Evolutionary conservation across 1,140 invertebrate genomes (phyloP), one percentile per base, ranked within the genome.

Genomic region (Heliothis virescens): DNA sequence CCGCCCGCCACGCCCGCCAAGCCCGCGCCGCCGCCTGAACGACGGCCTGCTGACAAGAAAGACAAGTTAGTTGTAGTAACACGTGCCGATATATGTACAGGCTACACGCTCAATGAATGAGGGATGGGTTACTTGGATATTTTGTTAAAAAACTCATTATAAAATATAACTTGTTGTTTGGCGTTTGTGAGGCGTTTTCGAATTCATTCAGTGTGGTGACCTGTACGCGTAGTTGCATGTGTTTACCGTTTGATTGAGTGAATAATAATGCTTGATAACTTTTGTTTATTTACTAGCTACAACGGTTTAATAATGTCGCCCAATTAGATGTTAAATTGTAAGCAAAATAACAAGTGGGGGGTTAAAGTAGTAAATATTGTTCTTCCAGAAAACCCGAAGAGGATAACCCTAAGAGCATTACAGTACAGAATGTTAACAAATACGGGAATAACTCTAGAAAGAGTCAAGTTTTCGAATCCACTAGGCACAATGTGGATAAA

Each of bases 401-500:
- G 84, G 93, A 94, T 81, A 88, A 71, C 83, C 85, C 88, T 87
- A 94, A 94, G 86, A 93, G 85, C 87, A 91, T 93, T 79, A 91
- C 90, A 79, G 87, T 94, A 89, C 91, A 91, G 86, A 93, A 87
- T 84, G 88, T 90, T 82, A 91, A 86, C 87, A 92, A 93, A 92
- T 91, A 92, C 57, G 93, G 92, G 53, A 92, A 87, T 87, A 90
- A 86, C 84, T 92, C 93, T 86, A 89, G 93, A 90, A 94, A 94
- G 90, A 94, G 91, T 82, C 93, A 93, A 90, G 91, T 94, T 75
- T 94, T 94, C 75, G 92, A 94, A 86, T 94, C 92, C 83, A 90
- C 90, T 83, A 86, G 93, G 82, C 91, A 86, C 87, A 94, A 90
- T 86, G 84, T 92, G 88, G 93, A 94, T 59, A 91, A 87, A 85